These are phyloP conservation scores for Encarsia formosa DNA, from an alignment of 2,888 invertebrate species.

Conservation along the genomic window DNA sequence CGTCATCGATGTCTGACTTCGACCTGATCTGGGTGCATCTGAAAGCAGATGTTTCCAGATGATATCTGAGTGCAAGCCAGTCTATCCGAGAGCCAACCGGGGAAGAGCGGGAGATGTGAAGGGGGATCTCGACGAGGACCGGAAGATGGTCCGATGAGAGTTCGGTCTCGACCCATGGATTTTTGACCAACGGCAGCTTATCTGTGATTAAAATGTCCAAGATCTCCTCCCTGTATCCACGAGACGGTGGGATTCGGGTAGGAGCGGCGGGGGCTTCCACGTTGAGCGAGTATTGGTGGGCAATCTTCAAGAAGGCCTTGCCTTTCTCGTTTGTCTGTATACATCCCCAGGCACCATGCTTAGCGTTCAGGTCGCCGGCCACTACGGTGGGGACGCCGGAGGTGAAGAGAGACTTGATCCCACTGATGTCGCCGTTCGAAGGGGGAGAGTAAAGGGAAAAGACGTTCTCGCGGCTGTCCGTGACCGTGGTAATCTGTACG, in stretches of 20 bases:
- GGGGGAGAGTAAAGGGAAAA: background rate
- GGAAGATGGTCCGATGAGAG: conserved; percentile 5
- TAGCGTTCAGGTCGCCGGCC: background rate
- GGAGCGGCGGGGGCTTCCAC: background rate
- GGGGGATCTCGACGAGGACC: background rate
- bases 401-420: background rate
- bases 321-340: background rate
- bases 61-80: background rate
- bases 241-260: background rate
- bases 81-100: background rate
- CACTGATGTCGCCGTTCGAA: background rate
- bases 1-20: background rate
- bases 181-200: background rate
- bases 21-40: background rate
- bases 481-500: background rate
- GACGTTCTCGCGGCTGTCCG: background rate
- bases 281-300: background rate
- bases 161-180: background rate
- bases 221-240: background rate
- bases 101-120: background rate
- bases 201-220: conserved; percentile 15
- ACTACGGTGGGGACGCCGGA: background rate
- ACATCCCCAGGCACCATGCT: conserved; percentile 4
- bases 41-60: background rate
- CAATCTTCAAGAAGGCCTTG: background rate